Base-by-base conservation (phyloP, 2,888 invertebrate species). In the Phortica magna region DNA sequence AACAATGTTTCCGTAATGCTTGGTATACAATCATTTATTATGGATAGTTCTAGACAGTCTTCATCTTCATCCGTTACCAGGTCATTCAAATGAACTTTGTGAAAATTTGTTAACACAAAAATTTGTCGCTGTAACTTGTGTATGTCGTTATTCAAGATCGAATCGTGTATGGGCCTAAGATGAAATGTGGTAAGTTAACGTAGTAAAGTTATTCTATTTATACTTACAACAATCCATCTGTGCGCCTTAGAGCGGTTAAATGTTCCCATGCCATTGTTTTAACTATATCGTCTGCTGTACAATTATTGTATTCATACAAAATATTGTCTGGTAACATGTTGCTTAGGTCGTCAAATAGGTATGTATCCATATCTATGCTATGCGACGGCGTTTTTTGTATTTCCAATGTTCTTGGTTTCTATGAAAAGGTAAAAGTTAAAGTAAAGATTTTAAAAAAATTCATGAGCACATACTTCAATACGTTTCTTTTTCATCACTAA, bases 41-140 rank as follows among this genome's bases (percentile, higher is more conserved):
- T 61, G 0, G 91, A 90, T 31, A 90, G 67, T 74, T 90, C 84
- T 7, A 90, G 74, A 43, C 90, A 89, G 76, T 89, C 90, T 80
- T 90, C 89, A 12, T 84, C 88, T 19, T 88, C 83, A 1, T 72
- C 78, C 6, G 82, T 90, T 0, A 89, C 57, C 7, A 90, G 42
- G 0, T 81, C 79, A 75, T 89, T 89, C 7, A 90, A 76, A 64
- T 89, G 82, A 0, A 57, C 10, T 10, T 73, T n/a, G 39, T 78
- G 81, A 10, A 83, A 42, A 39, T 82, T 80, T 6, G 74, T 39
- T 85, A 85, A 89, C 9, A 85, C 85, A 22, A 78, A 84, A 4
- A 85, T 79, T 76, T 90, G 90, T 1, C 84, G 82, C 14, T 81
- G 76, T 3, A 90, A 75, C 0, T 79, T 77, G 7, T 71, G 73